Evolutionary conservation across 2,888 invertebrate genomes (phyloP).

Genomic region (Synanthedon formicaeformis): DNA sequence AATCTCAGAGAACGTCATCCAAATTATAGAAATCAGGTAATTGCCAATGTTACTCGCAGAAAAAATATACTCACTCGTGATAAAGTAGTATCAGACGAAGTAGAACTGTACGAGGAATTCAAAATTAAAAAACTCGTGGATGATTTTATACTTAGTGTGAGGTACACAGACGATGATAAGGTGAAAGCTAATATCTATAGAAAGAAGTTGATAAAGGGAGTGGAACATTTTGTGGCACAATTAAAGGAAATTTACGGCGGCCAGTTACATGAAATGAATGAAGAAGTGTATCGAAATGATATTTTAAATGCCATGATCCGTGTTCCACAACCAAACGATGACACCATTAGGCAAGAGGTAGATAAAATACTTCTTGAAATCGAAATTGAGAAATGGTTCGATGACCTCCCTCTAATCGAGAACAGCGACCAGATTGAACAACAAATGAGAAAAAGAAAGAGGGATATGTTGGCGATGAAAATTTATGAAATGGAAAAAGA

Average conservation of each 20-base stretch:
- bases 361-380: constrained; percentile 33
- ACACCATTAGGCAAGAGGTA: constrained; percentile 33
- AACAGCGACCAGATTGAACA: constrained; percentile 14
- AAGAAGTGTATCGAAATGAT: constrained; percentile 19
- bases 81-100: background rate
- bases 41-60: constrained; percentile 10
- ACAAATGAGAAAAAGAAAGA: constrained; percentile 19
- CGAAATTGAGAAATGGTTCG: constrained; percentile 44
- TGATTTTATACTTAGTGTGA: constrained; percentile 27
- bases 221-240: constrained; percentile 23
- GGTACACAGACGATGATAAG: constrained; percentile 28
- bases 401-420: constrained; percentile 27
- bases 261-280: constrained; percentile 19
- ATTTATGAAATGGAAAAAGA: constrained; percentile 27
- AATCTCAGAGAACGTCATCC: background rate
- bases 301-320: constrained; percentile 28
- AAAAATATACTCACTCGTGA: background rate
- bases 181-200: constrained; percentile 29
- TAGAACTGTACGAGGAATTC: constrained; percentile 18
- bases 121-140: constrained; percentile 31
- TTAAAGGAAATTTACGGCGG: constrained; percentile 23
- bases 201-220: constrained; percentile 26
- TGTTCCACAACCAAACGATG: constrained; percentile 33
- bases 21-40: constrained; percentile 31
- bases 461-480: constrained; percentile 31